phyloP scores from a whole-genome alignment of 2,113 vertebrate species.

The Zapornia atra region DNA sequence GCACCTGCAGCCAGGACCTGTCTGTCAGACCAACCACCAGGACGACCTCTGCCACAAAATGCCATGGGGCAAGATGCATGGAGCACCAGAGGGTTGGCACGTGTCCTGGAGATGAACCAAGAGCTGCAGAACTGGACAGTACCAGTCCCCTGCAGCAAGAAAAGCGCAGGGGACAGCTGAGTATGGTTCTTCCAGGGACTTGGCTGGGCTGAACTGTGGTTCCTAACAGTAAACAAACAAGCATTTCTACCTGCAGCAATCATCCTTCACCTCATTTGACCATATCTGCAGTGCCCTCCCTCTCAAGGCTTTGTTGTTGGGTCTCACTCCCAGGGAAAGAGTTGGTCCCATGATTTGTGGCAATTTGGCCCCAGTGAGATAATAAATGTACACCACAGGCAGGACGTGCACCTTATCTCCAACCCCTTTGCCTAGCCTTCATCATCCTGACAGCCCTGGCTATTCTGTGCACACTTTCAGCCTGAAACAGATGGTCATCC shows the following conservation, averaged over 20 bases:
- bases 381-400: background rate
- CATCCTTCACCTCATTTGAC: background rate
- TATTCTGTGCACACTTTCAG: background rate
- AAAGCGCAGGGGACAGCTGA: background rate
- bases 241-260: background rate
- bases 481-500: background rate
- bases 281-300: background rate
- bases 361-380: background rate
- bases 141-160: background rate
- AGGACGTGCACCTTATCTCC: background rate
- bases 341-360: background rate
- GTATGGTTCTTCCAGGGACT: background rate
- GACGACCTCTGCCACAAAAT: background rate
- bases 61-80: rapidly evolving
- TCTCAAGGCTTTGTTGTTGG: background rate
- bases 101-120: background rate
- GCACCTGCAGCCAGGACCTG: background rate
- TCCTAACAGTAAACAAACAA: background rate
- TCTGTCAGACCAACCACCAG: background rate
- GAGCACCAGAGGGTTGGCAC: background rate
- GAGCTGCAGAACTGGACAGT: background rate
- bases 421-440: background rate
- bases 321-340: background rate
- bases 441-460: background rate
- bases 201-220: background rate